phyloP scores from a whole-genome alignment of 2,113 vertebrate genomes.

The Callorhinus ursinus region DNA sequence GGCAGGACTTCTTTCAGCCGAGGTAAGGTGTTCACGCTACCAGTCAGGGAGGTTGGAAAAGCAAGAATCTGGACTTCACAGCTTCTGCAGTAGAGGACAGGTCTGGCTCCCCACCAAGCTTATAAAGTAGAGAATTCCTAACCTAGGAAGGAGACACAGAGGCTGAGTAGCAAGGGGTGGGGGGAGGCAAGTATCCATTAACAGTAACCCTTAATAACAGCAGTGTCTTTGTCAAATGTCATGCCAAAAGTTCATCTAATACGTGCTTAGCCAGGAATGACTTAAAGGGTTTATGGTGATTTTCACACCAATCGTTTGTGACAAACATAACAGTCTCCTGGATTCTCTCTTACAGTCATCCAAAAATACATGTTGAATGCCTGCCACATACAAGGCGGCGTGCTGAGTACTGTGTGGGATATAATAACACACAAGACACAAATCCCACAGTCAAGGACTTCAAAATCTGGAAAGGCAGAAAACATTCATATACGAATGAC shows the following conservation, averaged over 20 bases:
- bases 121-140: not conserved
- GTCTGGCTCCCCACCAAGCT: not conserved
- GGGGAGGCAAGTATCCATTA: not conserved
- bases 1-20: not conserved
- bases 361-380: not conserved
- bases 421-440: not conserved
- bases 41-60: not conserved
- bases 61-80: not conserved
- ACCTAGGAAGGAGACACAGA: not conserved
- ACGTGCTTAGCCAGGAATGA: not conserved
- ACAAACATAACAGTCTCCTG: not conserved
- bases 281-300: not conserved
- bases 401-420: not conserved
- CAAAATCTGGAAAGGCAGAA: not conserved
- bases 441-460: not conserved
- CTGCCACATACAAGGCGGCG: not conserved
- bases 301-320: not conserved
- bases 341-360: not conserved
- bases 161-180: accelerated
- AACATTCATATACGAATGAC: not conserved
- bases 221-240: not conserved
- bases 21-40: not conserved
- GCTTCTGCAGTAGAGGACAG: not conserved
- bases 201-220: not conserved
- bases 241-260: not conserved